phyloP scores from a whole-genome alignment of 2,888 invertebrate genomes.

The Troides oblongomaculatus region DNA sequence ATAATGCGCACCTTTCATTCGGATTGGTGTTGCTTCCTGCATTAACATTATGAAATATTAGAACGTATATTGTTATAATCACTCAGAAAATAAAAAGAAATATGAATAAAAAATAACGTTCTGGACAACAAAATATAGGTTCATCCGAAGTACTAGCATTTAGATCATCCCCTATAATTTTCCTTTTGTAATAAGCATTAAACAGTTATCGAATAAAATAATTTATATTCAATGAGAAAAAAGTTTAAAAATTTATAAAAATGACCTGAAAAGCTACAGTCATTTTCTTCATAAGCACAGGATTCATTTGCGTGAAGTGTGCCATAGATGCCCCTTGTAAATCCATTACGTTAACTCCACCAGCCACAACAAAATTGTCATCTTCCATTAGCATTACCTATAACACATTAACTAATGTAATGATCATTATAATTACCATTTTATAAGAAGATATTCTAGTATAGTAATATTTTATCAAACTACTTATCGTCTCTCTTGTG shows the following conservation, averaged over 20 bases:
- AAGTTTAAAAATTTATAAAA: background rate
- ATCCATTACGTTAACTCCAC: constrained; percentile 69
- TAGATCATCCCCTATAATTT: background rate
- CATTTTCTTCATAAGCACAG: constrained; percentile 68
- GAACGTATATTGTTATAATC: too few relatives aligned
- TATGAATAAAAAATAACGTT: background rate
- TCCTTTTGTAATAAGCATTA: background rate
- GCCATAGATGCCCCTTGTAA: constrained; percentile 60
- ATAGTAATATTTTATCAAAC: too few relatives aligned
- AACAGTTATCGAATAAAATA: too few relatives aligned
- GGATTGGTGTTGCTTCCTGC: constrained; percentile 77
- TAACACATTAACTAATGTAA: constrained; percentile 18
- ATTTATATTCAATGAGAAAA: too few relatives aligned
- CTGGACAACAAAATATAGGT: background rate
- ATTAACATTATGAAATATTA: constrained; percentile 30
- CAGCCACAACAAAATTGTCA: constrained; percentile 67
- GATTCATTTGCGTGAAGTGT: constrained; percentile 67
- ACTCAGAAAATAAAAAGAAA: background rate
- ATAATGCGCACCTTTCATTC: constrained; percentile 76
- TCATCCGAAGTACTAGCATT: background rate
- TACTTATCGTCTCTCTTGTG: too few relatives aligned
- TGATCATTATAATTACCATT: background rate
- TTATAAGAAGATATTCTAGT: background rate
- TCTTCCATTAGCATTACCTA: constrained; percentile 71
- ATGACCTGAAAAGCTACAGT: constrained; percentile 50